These are phyloP conservation scores for Acronicta alni DNA, from an alignment of 2,888 invertebrate genomes.

Conservation along the genomic window DNA sequence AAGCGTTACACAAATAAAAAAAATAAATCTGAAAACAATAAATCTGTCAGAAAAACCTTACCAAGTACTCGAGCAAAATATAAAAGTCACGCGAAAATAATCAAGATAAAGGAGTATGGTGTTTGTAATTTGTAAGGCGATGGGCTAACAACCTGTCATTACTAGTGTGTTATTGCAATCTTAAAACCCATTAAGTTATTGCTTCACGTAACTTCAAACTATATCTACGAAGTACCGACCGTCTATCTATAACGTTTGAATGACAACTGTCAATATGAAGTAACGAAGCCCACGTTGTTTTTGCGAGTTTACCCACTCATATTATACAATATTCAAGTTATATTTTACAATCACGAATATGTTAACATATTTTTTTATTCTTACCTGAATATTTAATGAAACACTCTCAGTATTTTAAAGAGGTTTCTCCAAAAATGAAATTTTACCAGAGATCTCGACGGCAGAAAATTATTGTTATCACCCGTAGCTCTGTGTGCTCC, in stretches of 20 bases:
- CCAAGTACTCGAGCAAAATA: slow-evolving; percentile 4
- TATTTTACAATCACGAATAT: slow-evolving; percentile 1
- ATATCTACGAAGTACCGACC: slow-evolving; percentile 17
- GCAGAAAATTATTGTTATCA: slow-evolving; percentile 38
- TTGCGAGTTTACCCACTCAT: too few species aligned
- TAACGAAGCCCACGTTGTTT: neutral
- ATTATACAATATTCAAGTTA: neutral
- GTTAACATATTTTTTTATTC: slow-evolving; percentile 6
- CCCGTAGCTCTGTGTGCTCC: slow-evolving; percentile 31
- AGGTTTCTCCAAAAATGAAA: slow-evolving; percentile 32
- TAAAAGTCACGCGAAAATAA: slow-evolving; percentile 35
- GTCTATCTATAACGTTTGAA: slow-evolving; percentile 20
- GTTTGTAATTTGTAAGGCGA: slow-evolving; percentile 21
- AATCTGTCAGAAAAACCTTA: too few species aligned
- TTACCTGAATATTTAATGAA: slow-evolving; percentile 1
- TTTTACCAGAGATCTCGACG: slow-evolving; percentile 16
- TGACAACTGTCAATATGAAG: slow-evolving; percentile 15
- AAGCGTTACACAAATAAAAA: too few species aligned
- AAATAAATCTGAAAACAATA: too few species aligned
- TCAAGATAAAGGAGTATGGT: slow-evolving; percentile 32
- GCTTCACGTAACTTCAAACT: slow-evolving; percentile 38
- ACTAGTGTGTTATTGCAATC: slow-evolving; percentile 42
- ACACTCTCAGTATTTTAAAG: neutral
- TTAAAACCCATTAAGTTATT: slow-evolving; percentile 41
- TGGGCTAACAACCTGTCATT: slow-evolving; percentile 40